Base-by-base conservation (phyloP, 2,113 vertebrate species). In the Mesembrinibis cayennensis region DNA sequence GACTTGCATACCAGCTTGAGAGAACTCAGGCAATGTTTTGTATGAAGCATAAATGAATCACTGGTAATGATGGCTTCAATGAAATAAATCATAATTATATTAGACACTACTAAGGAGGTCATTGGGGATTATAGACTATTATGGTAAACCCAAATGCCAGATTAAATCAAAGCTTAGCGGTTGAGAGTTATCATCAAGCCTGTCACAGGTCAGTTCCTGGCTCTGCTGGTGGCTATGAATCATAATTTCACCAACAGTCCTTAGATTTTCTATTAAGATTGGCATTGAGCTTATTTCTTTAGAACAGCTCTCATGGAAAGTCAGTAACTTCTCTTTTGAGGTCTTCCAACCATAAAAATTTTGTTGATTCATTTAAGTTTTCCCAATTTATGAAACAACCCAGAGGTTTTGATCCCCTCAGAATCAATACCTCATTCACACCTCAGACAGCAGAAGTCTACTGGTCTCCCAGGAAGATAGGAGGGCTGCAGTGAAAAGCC, bases 371-470 rank as follows among this genome's bases (percentile, higher is more conserved):
- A 55, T 91, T 85, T 70, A 80, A 62, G 74, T 53, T 90, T 83
- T 93, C 67, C 59, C 90, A 65, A 93, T 87, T 89, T 87, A 92
- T 58, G 58, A 85, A 91, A 67, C 26, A 91, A 20, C 6, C 0
- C 34, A 42, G 73, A 82, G 62, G 23, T 32, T 90, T 93, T 93
- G 63, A 92, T 94, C 30, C 44, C 21, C n/a, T 77, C 66, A 59
- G 27, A 94, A 94, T 91, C 94, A 87, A 95, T 95, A 82, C 6
- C 44, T 95, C 72, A 79, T 96, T 93, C 95, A 76, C 81, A 91
- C 16, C 34, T 92, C 5, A 1, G 29, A 86, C 15, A 83, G 30
- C 36, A 86, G 26, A 86, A 83, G 29, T 83, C n/a, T 78, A 8
- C 34, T 82, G 61, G 59, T 56, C 65, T 95, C 91, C 52, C 34